phyloP scores from a whole-genome alignment of 2,113 vertebrate genomes.

The Sarotherodon lohbergeri region DNA sequence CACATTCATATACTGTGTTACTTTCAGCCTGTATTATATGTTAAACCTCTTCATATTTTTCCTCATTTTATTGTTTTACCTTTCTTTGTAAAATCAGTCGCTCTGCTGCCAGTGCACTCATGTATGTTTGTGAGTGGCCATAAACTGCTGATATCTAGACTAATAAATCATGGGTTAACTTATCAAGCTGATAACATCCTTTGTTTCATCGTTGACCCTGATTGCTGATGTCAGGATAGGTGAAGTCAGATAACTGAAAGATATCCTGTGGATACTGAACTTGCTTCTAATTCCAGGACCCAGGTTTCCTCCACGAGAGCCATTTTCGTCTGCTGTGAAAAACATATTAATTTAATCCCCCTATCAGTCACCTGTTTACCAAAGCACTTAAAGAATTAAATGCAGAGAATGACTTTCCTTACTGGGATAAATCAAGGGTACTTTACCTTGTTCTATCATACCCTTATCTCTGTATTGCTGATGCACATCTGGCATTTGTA shows the following conservation, averaged over 20 bases:
- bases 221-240: neutral
- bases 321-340: neutral
- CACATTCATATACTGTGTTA: neutral
- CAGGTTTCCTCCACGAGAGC: neutral
- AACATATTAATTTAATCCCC: neutral
- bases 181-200: neutral
- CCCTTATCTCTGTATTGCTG: neutral
- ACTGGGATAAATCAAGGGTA: neutral
- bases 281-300: neutral
- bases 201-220: neutral
- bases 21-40: neutral
- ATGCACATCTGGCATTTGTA: neutral
- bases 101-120: neutral
- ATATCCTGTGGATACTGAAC: neutral
- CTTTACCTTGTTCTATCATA: neutral
- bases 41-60: neutral
- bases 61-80: neutral
- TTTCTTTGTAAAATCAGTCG: neutral
- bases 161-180: neutral
- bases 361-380: neutral
- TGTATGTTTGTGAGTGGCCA: neutral
- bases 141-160: neutral
- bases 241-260: neutral
- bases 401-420: neutral
- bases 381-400: neutral